phyloP scores from a whole-genome alignment of 2,797 vertebrate genomes.

The Melanotaenia nigrans region DNA sequence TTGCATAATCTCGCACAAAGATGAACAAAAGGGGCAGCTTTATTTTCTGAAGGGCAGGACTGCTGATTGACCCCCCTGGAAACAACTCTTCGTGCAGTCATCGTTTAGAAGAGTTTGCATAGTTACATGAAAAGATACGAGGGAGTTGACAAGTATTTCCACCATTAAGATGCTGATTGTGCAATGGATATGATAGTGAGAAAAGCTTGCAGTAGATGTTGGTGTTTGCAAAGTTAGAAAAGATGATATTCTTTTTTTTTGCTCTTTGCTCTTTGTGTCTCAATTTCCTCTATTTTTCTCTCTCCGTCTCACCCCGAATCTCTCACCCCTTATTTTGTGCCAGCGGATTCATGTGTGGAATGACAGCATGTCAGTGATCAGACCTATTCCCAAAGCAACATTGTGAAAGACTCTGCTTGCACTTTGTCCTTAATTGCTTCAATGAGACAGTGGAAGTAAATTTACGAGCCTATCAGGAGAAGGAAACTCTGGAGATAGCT shows the following conservation, averaged over 20 bases:
- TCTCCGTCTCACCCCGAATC: slow-evolving; percentile 22
- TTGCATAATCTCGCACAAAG: neutral
- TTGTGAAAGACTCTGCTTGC: slow-evolving; percentile 69
- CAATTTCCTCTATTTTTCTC: neutral
- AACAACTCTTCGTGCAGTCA: slow-evolving; percentile 51
- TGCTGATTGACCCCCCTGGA: slow-evolving; percentile 44
- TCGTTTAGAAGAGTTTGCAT: slow-evolving; percentile 42
- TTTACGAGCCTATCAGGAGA: slow-evolving; percentile 62
- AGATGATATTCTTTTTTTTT: slow-evolving; percentile 29
- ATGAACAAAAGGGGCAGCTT: slow-evolving; percentile 11
- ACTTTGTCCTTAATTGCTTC: slow-evolving; percentile 76
- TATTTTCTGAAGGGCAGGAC: slow-evolving; percentile 63
- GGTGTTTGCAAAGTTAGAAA: slow-evolving; percentile 14
- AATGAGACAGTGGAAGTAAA: slow-evolving; percentile 68
- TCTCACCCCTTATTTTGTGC: slow-evolving; percentile 42
- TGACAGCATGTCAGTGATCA: slow-evolving; percentile 66
- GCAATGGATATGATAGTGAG: slow-evolving; percentile 49
- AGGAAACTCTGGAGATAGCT: slow-evolving; percentile 52
- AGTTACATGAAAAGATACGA: slow-evolving; percentile 44
- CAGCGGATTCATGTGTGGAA: slow-evolving; percentile 59
- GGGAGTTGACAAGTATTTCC: slow-evolving; percentile 63
- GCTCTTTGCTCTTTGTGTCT: neutral
- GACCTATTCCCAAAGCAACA: slow-evolving; percentile 62
- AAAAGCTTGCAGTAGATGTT: slow-evolving; percentile 16
- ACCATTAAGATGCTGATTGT: slow-evolving; percentile 51